These are phyloP conservation scores for Mesaphorura yosii DNA, from an alignment of 1,140 invertebrate genomes.

Conservation along the genomic window DNA sequence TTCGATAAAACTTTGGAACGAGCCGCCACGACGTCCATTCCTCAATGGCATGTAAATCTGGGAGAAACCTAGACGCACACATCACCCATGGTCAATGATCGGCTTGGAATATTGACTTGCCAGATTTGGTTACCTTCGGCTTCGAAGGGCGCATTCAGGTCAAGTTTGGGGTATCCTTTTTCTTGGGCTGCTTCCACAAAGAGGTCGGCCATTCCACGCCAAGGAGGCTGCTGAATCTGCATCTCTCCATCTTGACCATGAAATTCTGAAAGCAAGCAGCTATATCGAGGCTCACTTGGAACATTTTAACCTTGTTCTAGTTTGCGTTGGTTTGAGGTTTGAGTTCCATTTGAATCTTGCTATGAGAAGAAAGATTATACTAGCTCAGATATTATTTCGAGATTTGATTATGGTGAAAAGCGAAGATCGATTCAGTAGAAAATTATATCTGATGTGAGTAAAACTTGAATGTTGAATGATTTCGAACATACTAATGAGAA, in stretches of 20 bases:
- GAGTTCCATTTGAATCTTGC: too few species aligned
- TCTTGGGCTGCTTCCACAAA: constrained; percentile 47
- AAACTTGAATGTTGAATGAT: not conserved
- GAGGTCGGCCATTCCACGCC: constrained; percentile 12
- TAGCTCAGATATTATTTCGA: not conserved
- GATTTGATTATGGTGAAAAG: not conserved
- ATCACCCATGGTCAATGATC: not conserved
- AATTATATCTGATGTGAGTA: not conserved
- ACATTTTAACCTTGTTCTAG: too few species aligned
- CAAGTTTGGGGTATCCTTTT: constrained; percentile 52
- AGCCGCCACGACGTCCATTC: constrained; percentile 17
- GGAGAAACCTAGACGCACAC: not conserved
- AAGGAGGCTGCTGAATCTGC: constrained; percentile 4
- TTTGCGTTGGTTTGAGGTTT: too few species aligned
- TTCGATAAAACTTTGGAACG: constrained; percentile 22
- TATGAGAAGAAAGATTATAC: not conserved
- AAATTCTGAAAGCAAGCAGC: constrained; percentile 11
- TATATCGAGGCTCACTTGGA: too few species aligned
- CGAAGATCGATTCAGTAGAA: not conserved
- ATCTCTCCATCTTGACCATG: constrained; percentile 15
- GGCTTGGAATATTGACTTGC: not conserved
- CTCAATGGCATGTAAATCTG: not conserved
- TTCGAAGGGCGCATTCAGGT: constrained; percentile 46
- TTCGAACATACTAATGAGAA: not conserved
- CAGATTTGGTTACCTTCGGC: constrained; percentile 32